Percentiles rank a stretch among this genome's conserved stretches.
phyloP scores from a whole-genome alignment of 2,797 vertebrate species.

The Sebastes hubbsi region DNA sequence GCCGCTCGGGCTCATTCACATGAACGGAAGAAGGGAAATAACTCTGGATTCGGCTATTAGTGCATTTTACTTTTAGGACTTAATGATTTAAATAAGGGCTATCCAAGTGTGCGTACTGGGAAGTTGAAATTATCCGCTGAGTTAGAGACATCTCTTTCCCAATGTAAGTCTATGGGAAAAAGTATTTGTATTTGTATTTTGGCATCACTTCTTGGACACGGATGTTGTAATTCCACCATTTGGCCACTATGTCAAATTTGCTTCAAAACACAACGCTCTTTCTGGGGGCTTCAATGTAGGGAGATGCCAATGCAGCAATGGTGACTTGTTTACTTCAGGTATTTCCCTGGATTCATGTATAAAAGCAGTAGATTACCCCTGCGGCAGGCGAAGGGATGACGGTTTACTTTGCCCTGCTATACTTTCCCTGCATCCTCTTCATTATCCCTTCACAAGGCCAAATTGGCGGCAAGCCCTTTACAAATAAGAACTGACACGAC shows the following conservation, averaged over 20 bases:
- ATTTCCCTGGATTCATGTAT: background rate
- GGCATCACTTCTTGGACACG: background rate
- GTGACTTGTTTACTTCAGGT: background rate
- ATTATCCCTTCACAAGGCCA: slow-evolving; percentile 39
- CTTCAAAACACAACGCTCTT: background rate
- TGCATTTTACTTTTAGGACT: background rate
- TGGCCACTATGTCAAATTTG: background rate
- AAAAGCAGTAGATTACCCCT: slow-evolving; percentile 9
- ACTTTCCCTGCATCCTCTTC: slow-evolving; percentile 32
- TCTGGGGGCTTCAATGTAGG: background rate
- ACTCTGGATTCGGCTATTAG: background rate
- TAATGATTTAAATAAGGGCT: background rate
- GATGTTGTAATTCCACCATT: background rate
- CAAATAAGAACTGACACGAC: slow-evolving; percentile 36
- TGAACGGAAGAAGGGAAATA: background rate
- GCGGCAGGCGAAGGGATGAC: slow-evolving; percentile 10
- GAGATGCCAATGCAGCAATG: background rate
- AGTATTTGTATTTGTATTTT: too few relatives aligned
- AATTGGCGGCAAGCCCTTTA: slow-evolving; percentile 41
- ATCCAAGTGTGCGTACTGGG: too few relatives aligned
- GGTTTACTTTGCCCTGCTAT: slow-evolving; percentile 19
- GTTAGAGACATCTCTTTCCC: background rate
- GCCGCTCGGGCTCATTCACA: background rate
- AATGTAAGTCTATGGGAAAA: background rate
- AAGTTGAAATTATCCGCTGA: background rate